Evolutionary conservation across 2,797 vertebrate species (phyloP).

Genomic region (Coracias cyanogaster): DNA sequence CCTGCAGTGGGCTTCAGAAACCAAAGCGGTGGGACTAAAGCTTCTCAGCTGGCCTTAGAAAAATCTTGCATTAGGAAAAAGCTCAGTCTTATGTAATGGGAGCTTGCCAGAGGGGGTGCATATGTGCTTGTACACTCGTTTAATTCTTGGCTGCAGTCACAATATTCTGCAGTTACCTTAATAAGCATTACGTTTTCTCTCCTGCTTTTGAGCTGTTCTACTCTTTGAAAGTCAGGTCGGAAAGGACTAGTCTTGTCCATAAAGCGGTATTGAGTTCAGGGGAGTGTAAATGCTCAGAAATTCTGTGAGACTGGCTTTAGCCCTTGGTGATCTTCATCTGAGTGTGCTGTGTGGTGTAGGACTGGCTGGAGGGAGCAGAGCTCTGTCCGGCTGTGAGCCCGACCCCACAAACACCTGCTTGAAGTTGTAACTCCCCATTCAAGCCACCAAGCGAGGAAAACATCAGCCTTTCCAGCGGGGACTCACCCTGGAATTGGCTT

Average conservation of each 20-base stretch:
- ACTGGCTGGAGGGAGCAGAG: background rate
- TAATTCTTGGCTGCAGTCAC: background rate
- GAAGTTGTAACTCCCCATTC: background rate
- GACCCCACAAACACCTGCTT: background rate
- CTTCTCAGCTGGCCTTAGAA: background rate
- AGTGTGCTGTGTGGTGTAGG: fast-evolving
- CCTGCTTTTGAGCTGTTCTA: background rate
- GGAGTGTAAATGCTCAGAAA: background rate
- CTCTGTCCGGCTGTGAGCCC: background rate
- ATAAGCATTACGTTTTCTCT: background rate
- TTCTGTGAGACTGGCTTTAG: background rate
- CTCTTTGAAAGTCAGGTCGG: too few species aligned
- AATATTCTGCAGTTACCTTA: background rate
- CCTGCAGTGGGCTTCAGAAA: background rate
- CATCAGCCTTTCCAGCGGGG: background rate
- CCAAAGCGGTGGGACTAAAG: background rate
- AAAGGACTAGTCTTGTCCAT: background rate
- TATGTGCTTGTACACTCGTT: background rate
- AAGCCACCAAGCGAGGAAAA: background rate
- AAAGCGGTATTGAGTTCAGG: background rate
- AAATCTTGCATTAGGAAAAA: background rate
- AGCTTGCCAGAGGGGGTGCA: background rate
- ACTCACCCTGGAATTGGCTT: background rate
- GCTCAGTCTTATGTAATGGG: background rate
- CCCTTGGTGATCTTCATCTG: background rate